A percentile compares a stretch with the other conserved stretches of the same genome.
Evolutionary conservation across 1,140 invertebrate genomes (phyloP).

Genomic region (Hyposmocoma kahamanoa): DNA sequence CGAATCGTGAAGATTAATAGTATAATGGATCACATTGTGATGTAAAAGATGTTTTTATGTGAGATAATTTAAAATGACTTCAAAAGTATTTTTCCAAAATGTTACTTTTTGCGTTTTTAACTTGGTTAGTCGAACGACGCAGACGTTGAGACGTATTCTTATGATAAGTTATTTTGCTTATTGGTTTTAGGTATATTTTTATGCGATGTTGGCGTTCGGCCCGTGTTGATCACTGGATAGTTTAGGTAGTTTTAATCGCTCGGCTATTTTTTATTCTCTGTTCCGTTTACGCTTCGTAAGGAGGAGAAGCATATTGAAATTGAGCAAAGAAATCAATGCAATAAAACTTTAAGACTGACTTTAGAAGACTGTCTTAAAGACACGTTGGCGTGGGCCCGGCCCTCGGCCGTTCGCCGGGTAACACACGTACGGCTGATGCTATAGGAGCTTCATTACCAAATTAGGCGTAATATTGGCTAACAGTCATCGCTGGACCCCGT

Average conservation of each 20-base stretch:
- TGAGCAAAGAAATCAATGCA: conserved; percentile 61
- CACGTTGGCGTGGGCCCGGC: neutral
- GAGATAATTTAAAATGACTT: conserved; percentile 65
- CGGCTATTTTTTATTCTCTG: conserved; percentile 22
- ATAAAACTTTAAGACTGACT: conserved; percentile 70
- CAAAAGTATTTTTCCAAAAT: conserved; percentile 69
- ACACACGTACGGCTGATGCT: neutral
- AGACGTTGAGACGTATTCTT: conserved; percentile 43
- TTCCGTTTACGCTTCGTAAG: conserved; percentile 25
- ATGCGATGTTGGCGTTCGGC: conserved; percentile 17
- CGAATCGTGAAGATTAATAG: conserved; percentile 39
- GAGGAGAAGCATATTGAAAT: conserved; percentile 22
- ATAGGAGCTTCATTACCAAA: too few relatives aligned
- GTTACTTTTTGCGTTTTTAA: conserved; percentile 60
- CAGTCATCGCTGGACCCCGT: too few relatives aligned
- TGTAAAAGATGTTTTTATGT: conserved; percentile 68
- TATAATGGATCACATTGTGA: conserved; percentile 62
- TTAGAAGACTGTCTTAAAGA: conserved; percentile 70
- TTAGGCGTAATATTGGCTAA: too few relatives aligned
- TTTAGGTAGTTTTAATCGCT: conserved; percentile 29
- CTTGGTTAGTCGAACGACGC: conserved; percentile 45
- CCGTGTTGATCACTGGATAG: conserved; percentile 9
- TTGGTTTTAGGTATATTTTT: conserved; percentile 45
- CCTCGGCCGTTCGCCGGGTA: neutral
- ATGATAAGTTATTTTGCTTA: conserved; percentile 56